Evolutionary conservation across 2,888 invertebrate species (phyloP), one percentile per base, ranked within the genome.

Genomic region (Lithodes maja): DNA sequence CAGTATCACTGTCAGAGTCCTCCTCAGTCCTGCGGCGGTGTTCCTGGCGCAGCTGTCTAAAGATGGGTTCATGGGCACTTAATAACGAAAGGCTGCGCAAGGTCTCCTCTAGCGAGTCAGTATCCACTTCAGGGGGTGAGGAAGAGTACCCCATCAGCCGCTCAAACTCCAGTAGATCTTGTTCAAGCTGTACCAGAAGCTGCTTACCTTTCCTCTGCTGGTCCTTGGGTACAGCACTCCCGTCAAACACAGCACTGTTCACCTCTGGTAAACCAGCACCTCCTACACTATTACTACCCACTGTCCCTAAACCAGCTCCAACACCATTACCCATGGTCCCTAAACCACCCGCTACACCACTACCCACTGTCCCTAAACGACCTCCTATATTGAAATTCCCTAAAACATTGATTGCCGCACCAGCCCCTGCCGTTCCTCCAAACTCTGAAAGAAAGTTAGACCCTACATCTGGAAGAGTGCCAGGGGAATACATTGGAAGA

Each of bases 161-260:
- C 54, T 91, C 91, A 86, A 92, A 91, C 80, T 92, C 92, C 53
- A 79, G 75, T 9, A 91, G 75, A 50, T 88, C 87, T 80, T 82
- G 85, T 61, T 91, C 91, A 1, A 91, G 88, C 52, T 90, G 90
- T 52, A 84, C 75, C 69, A 91, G 88, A 7, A 91, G 87, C 17
- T 83, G 83, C 85, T 90, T 87, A 75, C 91, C 91, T 68, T 79
- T 85, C 55, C 61, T 79, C 77, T 88, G 91, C 79, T 90, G 85
- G 54, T 83, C 85, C 77, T 80, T 85, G 3, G 90, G 87, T 3
- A 89, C 85, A 49, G 84, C 83, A 84, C 83, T 88, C n/a, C 87
- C 80, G 84, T 88, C 87, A 80, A 84, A 88, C 54, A 88, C 74
- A 54, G 83, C 79, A 49, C 79, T 17, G 50, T 84, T 17, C 15